Percentiles rank a stretch among this genome's conserved stretches.
These are phyloP conservation scores for Synergus laeviventris DNA, from an alignment of 2,888 invertebrate genomes.

Conservation along the genomic window DNA sequence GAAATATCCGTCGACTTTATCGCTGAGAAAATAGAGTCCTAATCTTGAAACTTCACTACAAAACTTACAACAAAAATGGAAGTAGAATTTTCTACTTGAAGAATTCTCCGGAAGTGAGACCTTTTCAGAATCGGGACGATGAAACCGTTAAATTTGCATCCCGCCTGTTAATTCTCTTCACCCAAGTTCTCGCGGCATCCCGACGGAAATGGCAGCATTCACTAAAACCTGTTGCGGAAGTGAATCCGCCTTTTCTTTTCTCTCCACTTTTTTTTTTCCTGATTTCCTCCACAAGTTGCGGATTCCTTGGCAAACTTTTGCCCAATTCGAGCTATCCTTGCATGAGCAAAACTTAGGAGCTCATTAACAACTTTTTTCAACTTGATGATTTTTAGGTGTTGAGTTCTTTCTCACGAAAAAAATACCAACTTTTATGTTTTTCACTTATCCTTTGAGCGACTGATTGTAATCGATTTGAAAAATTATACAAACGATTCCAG, in stretches of 20 bases:
- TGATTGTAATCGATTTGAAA: slow-evolving; percentile 8
- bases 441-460: neutral
- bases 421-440: neutral
- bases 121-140: neutral
- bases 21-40: neutral
- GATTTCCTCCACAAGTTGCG: slow-evolving; percentile 10
- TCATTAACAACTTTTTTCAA: neutral
- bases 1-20: neutral
- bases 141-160: slow-evolving; percentile 8
- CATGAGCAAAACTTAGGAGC: neutral
- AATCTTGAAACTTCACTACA: neutral
- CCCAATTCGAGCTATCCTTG: neutral
- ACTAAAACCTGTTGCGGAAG: slow-evolving; percentile 40
- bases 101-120: neutral
- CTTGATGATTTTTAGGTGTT: neutral
- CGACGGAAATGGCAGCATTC: slow-evolving; percentile 22
- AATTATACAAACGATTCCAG: neutral
- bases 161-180: slow-evolving; percentile 5
- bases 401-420: neutral
- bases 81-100: neutral
- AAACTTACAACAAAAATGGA: neutral
- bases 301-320: neutral
- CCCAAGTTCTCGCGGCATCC: slow-evolving; percentile 1
- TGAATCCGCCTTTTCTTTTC: slow-evolving; percentile 20
- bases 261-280: neutral